Evolutionary conservation across 23 tunicate species (phyloP).

Genomic region (Ascidia mentula): DNA sequence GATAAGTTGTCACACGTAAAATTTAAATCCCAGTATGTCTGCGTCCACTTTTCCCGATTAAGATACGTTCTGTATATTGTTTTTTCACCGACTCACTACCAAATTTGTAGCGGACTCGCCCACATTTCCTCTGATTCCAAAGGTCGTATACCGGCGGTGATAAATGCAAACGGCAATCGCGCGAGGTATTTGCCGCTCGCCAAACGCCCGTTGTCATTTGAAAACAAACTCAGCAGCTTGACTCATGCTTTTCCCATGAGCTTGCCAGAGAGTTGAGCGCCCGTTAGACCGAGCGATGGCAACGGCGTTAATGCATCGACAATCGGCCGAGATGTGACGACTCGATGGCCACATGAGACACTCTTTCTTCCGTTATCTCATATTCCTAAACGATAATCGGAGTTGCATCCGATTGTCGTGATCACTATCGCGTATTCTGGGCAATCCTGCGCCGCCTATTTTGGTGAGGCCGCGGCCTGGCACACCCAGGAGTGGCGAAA

Average conservation of each 20-base stretch:
- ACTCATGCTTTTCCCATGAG: not conserved
- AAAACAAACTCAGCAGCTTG: not conserved
- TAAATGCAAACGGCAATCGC: not conserved
- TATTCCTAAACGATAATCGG: not conserved
- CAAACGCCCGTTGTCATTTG: not conserved
- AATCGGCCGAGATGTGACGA: not conserved
- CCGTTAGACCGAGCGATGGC: not conserved
- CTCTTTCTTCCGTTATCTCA: not conserved
- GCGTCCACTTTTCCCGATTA: too few species aligned
- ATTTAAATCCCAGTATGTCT: too few species aligned
- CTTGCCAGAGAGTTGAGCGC: not conserved
- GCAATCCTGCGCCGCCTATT: not conserved
- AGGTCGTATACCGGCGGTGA: too few species aligned
- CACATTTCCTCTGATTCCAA: too few species aligned
- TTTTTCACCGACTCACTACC: too few species aligned
- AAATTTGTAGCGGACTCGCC: too few species aligned
- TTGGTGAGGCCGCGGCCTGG: not conserved
- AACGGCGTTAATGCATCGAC: not conserved
- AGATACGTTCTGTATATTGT: too few species aligned
- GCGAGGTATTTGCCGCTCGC: not conserved
- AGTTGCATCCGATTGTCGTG: slow-evolving; percentile 3
- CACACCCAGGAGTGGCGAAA: not conserved
- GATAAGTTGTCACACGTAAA: too few species aligned
- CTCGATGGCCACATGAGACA: not conserved
- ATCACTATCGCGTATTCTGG: not conserved